A percentile compares a stretch with the other conserved stretches of the same genome.
Evolutionary conservation across 2,888 invertebrate species (phyloP).

Genomic region (Scaptomyza parva): DNA sequence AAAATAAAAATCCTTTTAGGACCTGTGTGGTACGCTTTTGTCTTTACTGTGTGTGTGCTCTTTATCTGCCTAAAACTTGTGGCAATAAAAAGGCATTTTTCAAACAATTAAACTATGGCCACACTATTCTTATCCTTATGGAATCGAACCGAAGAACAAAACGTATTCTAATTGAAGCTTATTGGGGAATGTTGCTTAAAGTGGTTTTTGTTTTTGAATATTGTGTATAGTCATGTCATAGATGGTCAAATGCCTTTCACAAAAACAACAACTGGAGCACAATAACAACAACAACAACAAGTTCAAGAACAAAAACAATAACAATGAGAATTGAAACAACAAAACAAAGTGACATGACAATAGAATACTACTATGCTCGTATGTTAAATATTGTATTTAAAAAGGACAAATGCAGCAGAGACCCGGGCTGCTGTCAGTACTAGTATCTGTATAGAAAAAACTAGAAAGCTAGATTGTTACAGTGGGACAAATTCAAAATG

Average conservation of each 20-base stretch:
- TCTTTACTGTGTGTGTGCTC: neutral
- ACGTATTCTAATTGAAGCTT: slow-evolving; percentile 27
- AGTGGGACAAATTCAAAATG: too few species aligned
- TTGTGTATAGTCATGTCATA: slow-evolving; percentile 11
- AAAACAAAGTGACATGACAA: slow-evolving; percentile 26
- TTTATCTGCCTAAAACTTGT: slow-evolving; percentile 5
- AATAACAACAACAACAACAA: slow-evolving; percentile 26
- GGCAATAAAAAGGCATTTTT: slow-evolving; percentile 25
- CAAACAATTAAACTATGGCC: slow-evolving; percentile 24
- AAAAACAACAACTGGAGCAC: too few species aligned
- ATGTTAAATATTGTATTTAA: slow-evolving; percentile 43
- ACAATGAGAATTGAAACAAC: slow-evolving; percentile 21
- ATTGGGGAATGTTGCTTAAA: slow-evolving; percentile 28
- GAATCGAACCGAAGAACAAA: neutral
- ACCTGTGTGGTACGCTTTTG: neutral
- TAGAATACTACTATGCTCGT: slow-evolving; percentile 20
- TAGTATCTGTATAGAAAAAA: neutral
- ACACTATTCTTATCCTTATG: neutral
- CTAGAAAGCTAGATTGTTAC: neutral
- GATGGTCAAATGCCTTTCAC: slow-evolving; percentile 12
- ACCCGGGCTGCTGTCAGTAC: slow-evolving; percentile 6
- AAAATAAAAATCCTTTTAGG: slow-evolving; percentile 27
- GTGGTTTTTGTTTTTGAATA: slow-evolving; percentile 5
- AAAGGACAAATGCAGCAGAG: slow-evolving; percentile 39
- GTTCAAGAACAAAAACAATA: slow-evolving; percentile 21